Evolutionary conservation across 2,888 invertebrate species (phyloP), one percentile per base, ranked within the genome.

Genomic region (Acleris literana): DNA sequence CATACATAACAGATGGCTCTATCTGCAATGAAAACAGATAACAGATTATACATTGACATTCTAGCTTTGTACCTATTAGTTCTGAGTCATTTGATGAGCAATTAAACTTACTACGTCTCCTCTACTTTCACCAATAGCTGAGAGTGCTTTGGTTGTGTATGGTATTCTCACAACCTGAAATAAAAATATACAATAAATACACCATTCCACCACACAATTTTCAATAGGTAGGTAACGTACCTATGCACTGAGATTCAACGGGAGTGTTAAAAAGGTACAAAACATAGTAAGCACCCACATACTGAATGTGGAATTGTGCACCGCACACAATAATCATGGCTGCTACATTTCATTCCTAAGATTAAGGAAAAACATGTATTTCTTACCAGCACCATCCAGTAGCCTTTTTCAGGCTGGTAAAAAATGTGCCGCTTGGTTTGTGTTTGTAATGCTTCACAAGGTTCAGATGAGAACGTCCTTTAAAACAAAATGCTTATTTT

Each of bases 341-440:
- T 29, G 29, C 29, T 7, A 29, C 9, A 9, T 29, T 29, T 29
- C 9, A 29, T 7, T 43, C 43, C 3, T 16, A 43, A 3, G 11
- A 43, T 5, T 13, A 7, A 46, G 16, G 5, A 46, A n/a, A 22
- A 64, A 49, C 9, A 9, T 2, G 11, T 16, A 49, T 39, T n/a
- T 55, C 85, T 84, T 93, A 97, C 98, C 96, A 98, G 94, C 61
- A 97, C 96, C 93, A 98, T 95, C 98, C 98, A 99, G 84, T 95
- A 98, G 73, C 96, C 94, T 74, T 94, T 94, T 83, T 99, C 99
- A 2, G 98, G 96, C 87, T 98, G 96, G 84, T 95, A 96, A 84
- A 97, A 98, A 63, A 98, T 93, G 83, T 98, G 97, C 68, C 97
- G 94, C 46, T 97, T 96, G 82, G 98, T 98, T 80, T 97, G 96